Evolutionary conservation across 2,797 vertebrate species (phyloP), one percentile per base, ranked within the genome.

Genomic region (Falco berigora): DNA sequence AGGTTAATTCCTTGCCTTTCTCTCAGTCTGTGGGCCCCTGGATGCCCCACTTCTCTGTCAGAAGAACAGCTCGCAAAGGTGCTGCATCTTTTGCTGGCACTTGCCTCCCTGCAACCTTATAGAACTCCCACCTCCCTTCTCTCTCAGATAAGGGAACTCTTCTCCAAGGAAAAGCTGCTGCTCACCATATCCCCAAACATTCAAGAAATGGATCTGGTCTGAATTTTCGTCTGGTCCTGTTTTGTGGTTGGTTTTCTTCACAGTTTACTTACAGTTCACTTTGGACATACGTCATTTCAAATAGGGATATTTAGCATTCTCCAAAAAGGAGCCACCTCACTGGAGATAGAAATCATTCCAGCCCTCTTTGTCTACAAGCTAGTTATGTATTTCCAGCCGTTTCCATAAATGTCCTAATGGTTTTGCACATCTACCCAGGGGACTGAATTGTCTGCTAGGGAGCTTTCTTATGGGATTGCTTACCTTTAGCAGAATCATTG

Each of bases 51-150:
- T 50, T 74, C n/a, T 59, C 32, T 67, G 36, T 28, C 61, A 66
- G 14, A 53, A 79, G 32, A 28, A 46, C 28, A 69, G 47, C 21
- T 69, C 5, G 0, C 1, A 3, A 30, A 59, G 13, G 3, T 63
- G 52, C 21, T 55, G 16, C 10, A 24, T 67, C 40, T 17, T 74
- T 67, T 1, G 0, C n/a, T 36, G 7, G 1, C 34, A 14, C 4
- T 72, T 8, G 40, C 0, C 0, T 49, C 20, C 24, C 59, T 0
- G 0, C 9, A 71, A 61, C 58, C 40, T 59, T 55, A 56, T 25
- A 67, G 17, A 9, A 20, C 9, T 30, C 16, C 40, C 23, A 66
- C 15, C 28, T 83, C 5, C 27, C 6, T 36, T 16, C 23, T 42
- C 38, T 49, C 12, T 58, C 25, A 28, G 18, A 14, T 24, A 56